Percentiles rank a stretch among this genome's conserved stretches.
These are phyloP conservation scores for Cochlearius cochlearius DNA, from an alignment of 2,113 vertebrate species.

Conservation along the genomic window DNA sequence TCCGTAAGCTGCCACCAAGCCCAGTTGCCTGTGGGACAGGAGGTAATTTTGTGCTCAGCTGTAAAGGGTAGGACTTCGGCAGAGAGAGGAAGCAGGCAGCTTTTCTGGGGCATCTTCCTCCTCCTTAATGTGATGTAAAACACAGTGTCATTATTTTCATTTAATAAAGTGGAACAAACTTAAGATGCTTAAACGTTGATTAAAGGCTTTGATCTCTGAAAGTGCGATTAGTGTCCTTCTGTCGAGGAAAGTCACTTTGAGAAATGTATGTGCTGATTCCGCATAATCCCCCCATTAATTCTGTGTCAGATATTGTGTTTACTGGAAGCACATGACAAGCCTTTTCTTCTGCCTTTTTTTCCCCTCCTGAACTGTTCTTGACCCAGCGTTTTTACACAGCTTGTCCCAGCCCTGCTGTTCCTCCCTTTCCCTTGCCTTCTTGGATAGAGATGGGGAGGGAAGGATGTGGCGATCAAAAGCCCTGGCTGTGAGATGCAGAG, in stretches of 20 bases:
- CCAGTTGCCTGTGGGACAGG: fast-evolving
- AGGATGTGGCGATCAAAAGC: background rate
- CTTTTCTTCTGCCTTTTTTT: background rate
- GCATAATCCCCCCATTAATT: constrained; percentile 5
- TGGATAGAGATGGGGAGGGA: background rate
- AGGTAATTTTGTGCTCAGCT: background rate
- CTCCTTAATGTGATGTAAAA: background rate
- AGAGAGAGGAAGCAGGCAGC: background rate
- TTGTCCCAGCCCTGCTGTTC: background rate
- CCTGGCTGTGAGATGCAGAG: background rate
- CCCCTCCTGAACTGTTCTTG: background rate
- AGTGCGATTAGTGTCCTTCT: constrained; percentile 34
- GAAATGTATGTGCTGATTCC: background rate
- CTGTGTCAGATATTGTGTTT: background rate
- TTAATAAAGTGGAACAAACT: constrained; percentile 13
- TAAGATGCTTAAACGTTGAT: constrained; percentile 35
- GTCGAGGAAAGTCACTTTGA: constrained; percentile 11
- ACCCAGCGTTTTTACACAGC: background rate
- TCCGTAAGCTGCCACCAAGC: background rate
- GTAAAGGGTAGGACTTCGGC: background rate
- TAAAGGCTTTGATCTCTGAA: constrained; percentile 35
- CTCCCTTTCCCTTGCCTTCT: background rate
- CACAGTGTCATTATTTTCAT: background rate
- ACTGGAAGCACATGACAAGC: background rate
- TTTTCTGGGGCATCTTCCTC: background rate